These are phyloP conservation scores for Arrhamphus sclerolepis DNA, from an alignment of 2,797 vertebrate species.

Conservation along the genomic window DNA sequence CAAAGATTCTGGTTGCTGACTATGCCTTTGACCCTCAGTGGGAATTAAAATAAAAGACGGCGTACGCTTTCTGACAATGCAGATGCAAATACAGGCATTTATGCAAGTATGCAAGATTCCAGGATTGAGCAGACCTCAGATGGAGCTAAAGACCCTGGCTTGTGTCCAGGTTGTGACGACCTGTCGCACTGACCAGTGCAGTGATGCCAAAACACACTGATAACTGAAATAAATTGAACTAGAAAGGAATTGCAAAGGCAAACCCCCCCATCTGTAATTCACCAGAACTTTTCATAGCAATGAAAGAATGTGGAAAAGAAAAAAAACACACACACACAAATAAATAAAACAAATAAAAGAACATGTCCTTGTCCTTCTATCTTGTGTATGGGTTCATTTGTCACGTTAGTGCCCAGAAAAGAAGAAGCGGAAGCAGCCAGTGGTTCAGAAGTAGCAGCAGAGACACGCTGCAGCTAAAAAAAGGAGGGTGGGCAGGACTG, in stretches of 20 bases:
- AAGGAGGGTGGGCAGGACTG: conserved; percentile 51
- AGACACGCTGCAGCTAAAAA: conserved; percentile 47
- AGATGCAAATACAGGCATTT: too few species aligned
- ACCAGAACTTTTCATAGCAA: neutral
- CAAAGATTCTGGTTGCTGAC: neutral
- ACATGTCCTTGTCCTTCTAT: neutral
- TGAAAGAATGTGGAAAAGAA: neutral
- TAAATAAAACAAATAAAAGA: neutral
- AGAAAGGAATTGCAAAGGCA: neutral
- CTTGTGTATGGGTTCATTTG: conserved; percentile 5
- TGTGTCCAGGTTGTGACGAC: conserved; percentile 14
- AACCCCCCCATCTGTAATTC: neutral
- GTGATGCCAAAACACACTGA: conserved; percentile 12
- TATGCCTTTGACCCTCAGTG: too few species aligned
- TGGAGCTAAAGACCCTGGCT: neutral
- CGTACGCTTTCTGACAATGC: too few species aligned
- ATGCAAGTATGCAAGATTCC: too few species aligned
- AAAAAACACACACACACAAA: too few species aligned
- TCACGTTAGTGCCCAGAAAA: neutral
- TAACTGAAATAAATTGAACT: neutral
- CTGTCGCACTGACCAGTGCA: neutral
- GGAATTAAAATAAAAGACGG: neutral
- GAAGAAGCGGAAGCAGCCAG: neutral
- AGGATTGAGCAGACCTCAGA: neutral
- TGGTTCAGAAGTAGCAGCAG: neutral